These are phyloP conservation scores for Saguinus midas DNA, from an alignment of 2,113 vertebrate species.

Conservation along the genomic window DNA sequence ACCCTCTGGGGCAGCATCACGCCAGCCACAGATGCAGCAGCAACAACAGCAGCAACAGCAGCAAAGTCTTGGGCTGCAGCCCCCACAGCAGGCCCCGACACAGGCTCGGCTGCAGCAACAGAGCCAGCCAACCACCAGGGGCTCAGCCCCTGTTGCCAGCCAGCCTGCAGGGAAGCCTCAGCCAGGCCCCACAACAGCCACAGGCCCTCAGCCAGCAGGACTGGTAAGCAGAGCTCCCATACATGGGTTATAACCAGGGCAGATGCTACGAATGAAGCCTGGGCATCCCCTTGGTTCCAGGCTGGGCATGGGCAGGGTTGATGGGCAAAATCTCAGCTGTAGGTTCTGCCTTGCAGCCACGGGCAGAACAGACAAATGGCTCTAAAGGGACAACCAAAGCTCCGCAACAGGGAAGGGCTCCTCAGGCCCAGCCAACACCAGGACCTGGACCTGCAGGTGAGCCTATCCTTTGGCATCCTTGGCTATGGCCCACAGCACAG, in stretches of 20 bases:
- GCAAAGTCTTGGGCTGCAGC: conserved; percentile 67
- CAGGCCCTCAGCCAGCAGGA: conserved; percentile 79
- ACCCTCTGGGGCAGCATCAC: conserved; percentile 74
- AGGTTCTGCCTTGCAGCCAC: conserved; percentile 82
- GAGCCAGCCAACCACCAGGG: conserved; percentile 82
- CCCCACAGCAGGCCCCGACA: conserved; percentile 74
- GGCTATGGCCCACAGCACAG: background rate
- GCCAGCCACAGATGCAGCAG: conserved; percentile 61
- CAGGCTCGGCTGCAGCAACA: conserved; percentile 80
- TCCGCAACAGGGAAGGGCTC: conserved; percentile 86
- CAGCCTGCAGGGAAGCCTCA: conserved; percentile 80
- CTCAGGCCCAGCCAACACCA: conserved; percentile 83
- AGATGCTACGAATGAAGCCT: background rate
- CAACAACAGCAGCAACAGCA: conserved; percentile 80
- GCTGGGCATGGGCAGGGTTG: background rate
- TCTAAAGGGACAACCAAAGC: conserved; percentile 87
- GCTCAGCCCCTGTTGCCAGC: conserved; percentile 79
- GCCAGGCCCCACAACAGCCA: conserved; percentile 78
- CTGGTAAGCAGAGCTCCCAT: conserved; percentile 81
- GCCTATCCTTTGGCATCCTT: conserved; percentile 42
- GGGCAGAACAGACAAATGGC: conserved; percentile 85
- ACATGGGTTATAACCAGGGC: background rate
- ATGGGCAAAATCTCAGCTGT: background rate
- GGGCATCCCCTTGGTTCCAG: background rate
- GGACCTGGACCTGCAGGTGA: conserved; percentile 89